Conservation (phyloP, 2,113 vertebrate genomes). For the Falco punctatus region DNA sequence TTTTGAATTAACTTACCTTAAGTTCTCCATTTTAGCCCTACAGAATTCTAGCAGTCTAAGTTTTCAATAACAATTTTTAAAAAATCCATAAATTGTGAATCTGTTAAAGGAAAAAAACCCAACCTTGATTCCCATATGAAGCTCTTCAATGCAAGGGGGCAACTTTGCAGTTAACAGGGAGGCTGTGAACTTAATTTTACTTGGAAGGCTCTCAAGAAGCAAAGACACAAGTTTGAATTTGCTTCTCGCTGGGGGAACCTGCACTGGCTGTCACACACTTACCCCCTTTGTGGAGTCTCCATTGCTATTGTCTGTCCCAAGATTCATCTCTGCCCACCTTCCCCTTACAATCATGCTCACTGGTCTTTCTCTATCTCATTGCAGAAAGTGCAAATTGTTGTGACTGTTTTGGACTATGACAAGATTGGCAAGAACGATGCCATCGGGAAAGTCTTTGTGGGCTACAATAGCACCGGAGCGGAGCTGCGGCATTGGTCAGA, state of each 20-base stretch:
- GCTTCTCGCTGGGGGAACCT: neutral
- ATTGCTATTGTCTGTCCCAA: neutral
- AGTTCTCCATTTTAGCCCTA: neutral
- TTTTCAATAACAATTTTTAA: neutral
- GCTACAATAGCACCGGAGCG: slow-evolving; percentile 96
- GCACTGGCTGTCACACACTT: neutral
- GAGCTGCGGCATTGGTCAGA: slow-evolving; percentile 99
- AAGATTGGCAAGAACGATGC: slow-evolving; percentile 99
- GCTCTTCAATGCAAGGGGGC: neutral
- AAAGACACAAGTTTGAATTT: neutral
- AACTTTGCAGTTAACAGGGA: neutral
- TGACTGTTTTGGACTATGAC: slow-evolving; percentile 99
- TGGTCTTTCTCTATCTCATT: slow-evolving; percentile 30
- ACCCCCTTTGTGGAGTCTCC: neutral
- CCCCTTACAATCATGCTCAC: neutral
- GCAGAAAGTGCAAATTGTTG: slow-evolving; percentile 99
- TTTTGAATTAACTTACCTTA: neutral
- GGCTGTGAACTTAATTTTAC: neutral
- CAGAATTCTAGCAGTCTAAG: neutral
- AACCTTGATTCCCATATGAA: neutral
- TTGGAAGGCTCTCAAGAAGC: neutral
- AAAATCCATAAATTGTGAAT: neutral
- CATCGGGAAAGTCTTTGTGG: slow-evolving; percentile 98
- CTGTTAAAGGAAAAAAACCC: neutral
- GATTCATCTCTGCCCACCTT: neutral